These are phyloP conservation scores for Cotesia vestalis DNA, from an alignment of 1,140 invertebrate genomes.

Conservation along the genomic window DNA sequence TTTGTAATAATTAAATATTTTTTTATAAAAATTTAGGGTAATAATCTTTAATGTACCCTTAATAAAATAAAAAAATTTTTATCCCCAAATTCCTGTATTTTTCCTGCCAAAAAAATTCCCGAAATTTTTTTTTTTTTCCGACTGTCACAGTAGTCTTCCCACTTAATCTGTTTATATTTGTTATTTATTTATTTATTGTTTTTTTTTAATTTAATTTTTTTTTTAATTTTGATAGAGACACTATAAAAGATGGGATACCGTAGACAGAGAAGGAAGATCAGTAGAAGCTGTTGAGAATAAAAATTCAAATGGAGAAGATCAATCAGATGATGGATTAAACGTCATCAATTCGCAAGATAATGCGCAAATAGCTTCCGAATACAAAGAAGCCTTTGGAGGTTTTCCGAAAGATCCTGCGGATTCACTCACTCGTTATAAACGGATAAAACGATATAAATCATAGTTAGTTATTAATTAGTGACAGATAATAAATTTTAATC, in stretches of 20 bases:
- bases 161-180: no score
- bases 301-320: constrained; percentile 6
- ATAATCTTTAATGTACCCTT: no score
- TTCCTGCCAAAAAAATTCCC: background rate
- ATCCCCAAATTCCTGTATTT: no score
- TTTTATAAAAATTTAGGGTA: no score
- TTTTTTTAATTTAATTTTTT: background rate
- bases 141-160: no score
- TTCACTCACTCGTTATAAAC: constrained; percentile 48
- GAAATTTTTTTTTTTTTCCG: no score
- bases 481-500: background rate
- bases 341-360: constrained; percentile 11
- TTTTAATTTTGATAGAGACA: no score
- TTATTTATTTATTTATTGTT: no score
- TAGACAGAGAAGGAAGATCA: constrained; percentile 1
- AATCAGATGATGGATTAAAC: background rate
- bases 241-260: background rate
- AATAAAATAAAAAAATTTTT: no score
- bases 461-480: background rate
- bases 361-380: constrained; percentile 30
- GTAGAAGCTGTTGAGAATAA: constrained; percentile 12
- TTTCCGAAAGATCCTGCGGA: constrained; percentile 40
- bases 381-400: constrained; percentile 40
- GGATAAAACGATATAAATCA: constrained; percentile 47
- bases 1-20: no score